Evolutionary conservation across 1,140 invertebrate species (phyloP).

Genomic region (Paracyclopina nana): DNA sequence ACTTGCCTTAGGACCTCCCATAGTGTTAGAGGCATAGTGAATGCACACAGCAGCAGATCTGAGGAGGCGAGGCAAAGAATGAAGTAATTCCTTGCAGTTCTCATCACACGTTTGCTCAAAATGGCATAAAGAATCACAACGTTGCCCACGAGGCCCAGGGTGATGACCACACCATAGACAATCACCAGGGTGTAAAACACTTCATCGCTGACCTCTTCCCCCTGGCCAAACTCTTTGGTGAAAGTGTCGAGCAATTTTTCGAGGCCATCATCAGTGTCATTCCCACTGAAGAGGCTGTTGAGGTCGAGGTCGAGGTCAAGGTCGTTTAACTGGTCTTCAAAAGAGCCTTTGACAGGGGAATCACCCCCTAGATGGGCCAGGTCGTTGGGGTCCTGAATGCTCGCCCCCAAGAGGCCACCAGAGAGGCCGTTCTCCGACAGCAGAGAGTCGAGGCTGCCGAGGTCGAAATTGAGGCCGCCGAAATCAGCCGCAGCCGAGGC

Average conservation of each 20-base stretch:
- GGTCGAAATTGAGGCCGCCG: too few relatives aligned
- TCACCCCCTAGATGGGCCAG: too few relatives aligned
- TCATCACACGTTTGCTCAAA: constrained; percentile 30
- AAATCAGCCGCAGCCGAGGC: too few relatives aligned
- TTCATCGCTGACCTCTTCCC: not conserved
- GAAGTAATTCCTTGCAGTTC: constrained; percentile 39
- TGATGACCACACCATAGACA: not conserved
- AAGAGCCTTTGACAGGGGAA: too few relatives aligned
- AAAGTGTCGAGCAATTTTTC: not conserved
- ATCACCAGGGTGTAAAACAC: not conserved
- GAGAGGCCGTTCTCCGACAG: too few relatives aligned
- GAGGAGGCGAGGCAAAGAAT: constrained; percentile 37
- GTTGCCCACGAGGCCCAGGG: not conserved
- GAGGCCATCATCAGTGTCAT: not conserved
- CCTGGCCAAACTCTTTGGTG: not conserved
- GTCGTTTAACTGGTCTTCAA: too few relatives aligned
- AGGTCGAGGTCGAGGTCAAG: too few relatives aligned
- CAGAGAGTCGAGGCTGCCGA: too few relatives aligned
- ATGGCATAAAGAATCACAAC: constrained; percentile 24
- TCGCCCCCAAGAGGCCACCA: too few relatives aligned
- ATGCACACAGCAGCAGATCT: constrained; percentile 34
- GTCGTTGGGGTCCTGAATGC: too few relatives aligned
- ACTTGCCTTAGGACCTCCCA: constrained; percentile 23
- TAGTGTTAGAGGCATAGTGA: constrained; percentile 37
- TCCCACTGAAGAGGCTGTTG: too few relatives aligned